These are phyloP conservation scores for Agonopterix heracliana DNA, from an alignment of 2,888 invertebrate genomes.

Conservation along the genomic window DNA sequence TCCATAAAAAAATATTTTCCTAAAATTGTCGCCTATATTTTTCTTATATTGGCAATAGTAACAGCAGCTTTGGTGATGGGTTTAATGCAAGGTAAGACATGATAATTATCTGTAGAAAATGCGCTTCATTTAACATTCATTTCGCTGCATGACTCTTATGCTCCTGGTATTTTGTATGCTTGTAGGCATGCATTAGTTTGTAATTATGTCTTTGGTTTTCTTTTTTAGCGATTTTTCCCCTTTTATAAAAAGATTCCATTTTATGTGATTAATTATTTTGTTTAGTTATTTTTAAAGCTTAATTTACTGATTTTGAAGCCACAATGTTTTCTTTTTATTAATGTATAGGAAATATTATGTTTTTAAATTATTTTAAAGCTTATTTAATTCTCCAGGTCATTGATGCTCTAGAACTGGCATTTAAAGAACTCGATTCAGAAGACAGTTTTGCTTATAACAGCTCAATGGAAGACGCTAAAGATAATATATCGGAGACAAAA, in stretches of 20 bases:
- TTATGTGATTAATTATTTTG: background rate
- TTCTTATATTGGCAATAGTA: background rate
- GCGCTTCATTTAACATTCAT: slow-evolving; percentile 49
- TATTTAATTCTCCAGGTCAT: slow-evolving; percentile 63
- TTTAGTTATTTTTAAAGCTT: background rate
- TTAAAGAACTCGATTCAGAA: slow-evolving; percentile 78
- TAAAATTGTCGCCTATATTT: too few relatives aligned
- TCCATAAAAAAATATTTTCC: too few relatives aligned
- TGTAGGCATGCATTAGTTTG: background rate
- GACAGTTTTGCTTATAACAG: slow-evolving; percentile 38
- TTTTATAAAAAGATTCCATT: too few relatives aligned
- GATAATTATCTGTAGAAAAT: slow-evolving; percentile 23
- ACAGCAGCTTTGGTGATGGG: slow-evolving; percentile 61
- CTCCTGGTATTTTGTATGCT: background rate
- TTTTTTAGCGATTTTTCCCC: too few relatives aligned
- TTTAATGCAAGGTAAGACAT: slow-evolving; percentile 53
- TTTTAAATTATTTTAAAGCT: background rate
- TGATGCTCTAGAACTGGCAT: slow-evolving; percentile 79
- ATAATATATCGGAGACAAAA: slow-evolving; percentile 20
- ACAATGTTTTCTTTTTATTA: background rate
- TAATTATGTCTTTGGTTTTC: too few relatives aligned
- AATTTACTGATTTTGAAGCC: too few relatives aligned
- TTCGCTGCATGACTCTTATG: slow-evolving; percentile 38
- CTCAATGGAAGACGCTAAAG: slow-evolving; percentile 55
- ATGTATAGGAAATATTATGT: background rate